A percentile compares a stretch with the other conserved stretches of the same genome.
These are phyloP conservation scores for Zeuzera pyrina DNA, from an alignment of 2,888 invertebrate species.

Conservation along the genomic window DNA sequence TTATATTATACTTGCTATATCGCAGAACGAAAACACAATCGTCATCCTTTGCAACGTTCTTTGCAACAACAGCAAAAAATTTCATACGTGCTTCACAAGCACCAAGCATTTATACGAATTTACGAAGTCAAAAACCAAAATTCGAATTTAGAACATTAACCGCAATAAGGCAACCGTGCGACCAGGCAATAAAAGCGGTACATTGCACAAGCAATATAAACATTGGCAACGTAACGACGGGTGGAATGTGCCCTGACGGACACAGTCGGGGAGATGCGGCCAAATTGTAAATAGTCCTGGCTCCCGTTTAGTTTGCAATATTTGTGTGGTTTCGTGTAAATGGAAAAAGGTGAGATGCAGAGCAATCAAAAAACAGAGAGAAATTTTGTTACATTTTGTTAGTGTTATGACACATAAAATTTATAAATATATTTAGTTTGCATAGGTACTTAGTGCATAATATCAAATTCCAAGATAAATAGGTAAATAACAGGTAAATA, in stretches of 20 bases:
- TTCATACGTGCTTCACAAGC: too few species aligned
- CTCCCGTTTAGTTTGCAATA: slow-evolving; percentile 69
- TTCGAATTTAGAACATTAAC: slow-evolving; percentile 20
- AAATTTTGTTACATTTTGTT: not conserved
- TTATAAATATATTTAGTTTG: too few species aligned
- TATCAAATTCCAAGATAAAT: too few species aligned
- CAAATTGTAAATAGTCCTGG: slow-evolving; percentile 65
- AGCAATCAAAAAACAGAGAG: slow-evolving; percentile 19
- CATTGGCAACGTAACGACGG: slow-evolving; percentile 54
- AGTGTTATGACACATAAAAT: too few species aligned
- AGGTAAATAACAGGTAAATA: too few species aligned
- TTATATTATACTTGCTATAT: too few species aligned
- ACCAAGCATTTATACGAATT: too few species aligned
- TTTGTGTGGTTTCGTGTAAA: slow-evolving; percentile 66
- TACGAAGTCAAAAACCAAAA: slow-evolving; percentile 9
- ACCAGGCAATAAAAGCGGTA: slow-evolving; percentile 18
- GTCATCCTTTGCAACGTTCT: too few species aligned
- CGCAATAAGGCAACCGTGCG: slow-evolving; percentile 5
- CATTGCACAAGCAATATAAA: slow-evolving; percentile 48
- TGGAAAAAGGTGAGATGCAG: slow-evolving; percentile 55
- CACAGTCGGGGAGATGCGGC: slow-evolving; percentile 35
- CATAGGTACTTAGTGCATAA: too few species aligned
- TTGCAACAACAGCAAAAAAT: too few species aligned
- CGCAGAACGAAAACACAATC: too few species aligned
- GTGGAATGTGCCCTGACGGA: slow-evolving; percentile 54